Evolutionary conservation across 2,113 vertebrate genomes (phyloP), one percentile per base, ranked within the genome.

Genomic region (Motacilla alba): DNA sequence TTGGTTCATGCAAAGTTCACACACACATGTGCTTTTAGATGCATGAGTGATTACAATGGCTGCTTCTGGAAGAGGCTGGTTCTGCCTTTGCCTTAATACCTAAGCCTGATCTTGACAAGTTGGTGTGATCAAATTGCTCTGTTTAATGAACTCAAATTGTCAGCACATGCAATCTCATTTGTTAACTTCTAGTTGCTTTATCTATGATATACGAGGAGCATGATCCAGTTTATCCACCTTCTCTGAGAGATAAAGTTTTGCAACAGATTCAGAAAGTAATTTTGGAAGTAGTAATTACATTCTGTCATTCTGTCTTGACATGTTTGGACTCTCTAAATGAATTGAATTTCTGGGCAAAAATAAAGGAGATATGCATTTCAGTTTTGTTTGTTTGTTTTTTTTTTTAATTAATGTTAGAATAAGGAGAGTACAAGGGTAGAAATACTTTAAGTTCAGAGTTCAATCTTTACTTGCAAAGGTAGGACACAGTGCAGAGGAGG

Each of bases 141-240:
- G 13, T 33, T 55, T 52, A 60, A 66, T 41, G 19, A 60, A 53
- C 58, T 92, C 22, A 67, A 10, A 28, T 31, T 58, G 23, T 87
- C 80, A 86, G 55, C 39, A 56, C 53, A 43, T 15, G 37, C 43
- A 66, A 46, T 50, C 30, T 63, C 39, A 20, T 60, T 56, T 73
- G 35, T 77, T 89, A 39, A 64, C 68, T 69, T 68, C 33, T 39
- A n/a, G 37, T 68, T 87, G 74, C 37, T 82, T 75, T 70, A 78
- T 87, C 39, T 73, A 2, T 56, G 41, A 52, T 13, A 15, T 17
- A 7, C 55, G 86, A 59, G 27, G 28, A 47, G 14, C 30, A 55
- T 67, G 35, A 92, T 91, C 74, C 58, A 89, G 73, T 94, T 93
- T 66, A 83, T 91, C 64, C 78, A 14, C 80, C 12, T 78, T 28